These are phyloP conservation scores for Oncorhynchus mykiss DNA, from an alignment of 2,113 vertebrate genomes.

Conservation along the genomic window DNA sequence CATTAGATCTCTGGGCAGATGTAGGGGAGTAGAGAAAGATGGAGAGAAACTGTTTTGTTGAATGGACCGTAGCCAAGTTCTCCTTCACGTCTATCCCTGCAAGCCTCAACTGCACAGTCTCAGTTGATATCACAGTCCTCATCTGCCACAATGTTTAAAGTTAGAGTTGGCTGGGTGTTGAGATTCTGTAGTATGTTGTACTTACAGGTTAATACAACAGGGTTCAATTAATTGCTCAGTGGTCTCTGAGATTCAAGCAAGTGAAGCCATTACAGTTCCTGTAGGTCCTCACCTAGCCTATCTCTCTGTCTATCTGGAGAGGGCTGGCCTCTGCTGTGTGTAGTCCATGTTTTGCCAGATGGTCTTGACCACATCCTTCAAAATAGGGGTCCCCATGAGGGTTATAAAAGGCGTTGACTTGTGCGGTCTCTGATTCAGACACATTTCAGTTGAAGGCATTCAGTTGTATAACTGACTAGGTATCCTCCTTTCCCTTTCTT, in stretches of 20 bases:
- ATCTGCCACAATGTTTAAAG: background rate
- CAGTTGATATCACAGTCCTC: background rate
- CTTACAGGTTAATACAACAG: background rate
- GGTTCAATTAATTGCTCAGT: background rate
- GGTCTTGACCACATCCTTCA: background rate
- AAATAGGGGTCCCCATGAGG: background rate
- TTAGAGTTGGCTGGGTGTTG: background rate
- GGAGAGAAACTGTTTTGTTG: background rate
- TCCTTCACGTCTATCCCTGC: background rate
- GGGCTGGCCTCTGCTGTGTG: background rate
- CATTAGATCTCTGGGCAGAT: constrained; percentile 18
- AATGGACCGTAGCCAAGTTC: background rate
- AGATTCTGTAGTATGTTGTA: background rate
- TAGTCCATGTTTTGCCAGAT: background rate
- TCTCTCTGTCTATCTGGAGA: too few relatives aligned
- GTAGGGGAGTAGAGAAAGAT: background rate
- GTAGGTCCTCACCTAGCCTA: too few relatives aligned
- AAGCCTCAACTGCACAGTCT: background rate
- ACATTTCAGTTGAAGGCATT: too few relatives aligned
- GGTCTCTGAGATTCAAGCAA: background rate
- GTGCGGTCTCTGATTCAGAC: background rate
- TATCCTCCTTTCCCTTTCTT: too few relatives aligned
- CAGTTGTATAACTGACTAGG: too few relatives aligned
- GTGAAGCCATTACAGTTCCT: background rate
- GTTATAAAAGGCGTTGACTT: background rate